Evolutionary conservation across 2,888 invertebrate genomes (phyloP), one percentile per base, ranked within the genome.

Genomic region (Lingula anatina): DNA sequence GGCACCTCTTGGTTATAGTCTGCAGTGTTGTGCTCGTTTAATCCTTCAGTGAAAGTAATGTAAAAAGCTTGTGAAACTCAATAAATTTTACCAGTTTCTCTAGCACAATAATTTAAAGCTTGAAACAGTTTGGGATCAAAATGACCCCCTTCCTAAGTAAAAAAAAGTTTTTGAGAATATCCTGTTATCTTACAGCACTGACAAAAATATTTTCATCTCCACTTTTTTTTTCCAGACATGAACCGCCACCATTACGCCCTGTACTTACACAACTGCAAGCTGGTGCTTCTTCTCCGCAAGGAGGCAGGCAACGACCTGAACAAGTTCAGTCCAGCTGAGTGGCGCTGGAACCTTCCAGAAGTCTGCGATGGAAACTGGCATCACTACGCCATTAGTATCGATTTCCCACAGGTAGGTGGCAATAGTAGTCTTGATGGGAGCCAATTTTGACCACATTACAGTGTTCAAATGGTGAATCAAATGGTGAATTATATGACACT

Each of bases 361-460:
- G 89, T 90, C 45, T 97, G 97, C 80, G 97, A 99, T 79, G 90
- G 93, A 77, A 89, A 92, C 70, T 99, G 97, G 97, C 97, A 99
- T 82, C 95, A 96, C 79, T 97, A 93, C 80, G 90, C 94, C 0
- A 82, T 97, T 39, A 91, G 90, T 73, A 88, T 96, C 3, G 87
- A 92, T 61, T 91, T 94, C 82, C 90, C 93, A 0, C 89, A 89
- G 71, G 89, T 93, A 41, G 37, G 49, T 46, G 9, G 9, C 31
- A n/a, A n/a, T n/a, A 39, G 12, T 39, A 12, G 7, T n/a, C 20
- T 15, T n/a, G 20, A 15, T 39, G 9, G 7, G 20, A 7, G 9
- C 12, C 9, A 39, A 18, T 12, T 42, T 24, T 25, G n/a, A 23
- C 25, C 26, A n/a, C 26, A n/a, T 21, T 28, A 44, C 5, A 28